Percentiles rank a stretch among this genome's conserved stretches.
Conservation (phyloP, 2,113 vertebrate species). For the Coryphaenoides rupestris region DNA sequence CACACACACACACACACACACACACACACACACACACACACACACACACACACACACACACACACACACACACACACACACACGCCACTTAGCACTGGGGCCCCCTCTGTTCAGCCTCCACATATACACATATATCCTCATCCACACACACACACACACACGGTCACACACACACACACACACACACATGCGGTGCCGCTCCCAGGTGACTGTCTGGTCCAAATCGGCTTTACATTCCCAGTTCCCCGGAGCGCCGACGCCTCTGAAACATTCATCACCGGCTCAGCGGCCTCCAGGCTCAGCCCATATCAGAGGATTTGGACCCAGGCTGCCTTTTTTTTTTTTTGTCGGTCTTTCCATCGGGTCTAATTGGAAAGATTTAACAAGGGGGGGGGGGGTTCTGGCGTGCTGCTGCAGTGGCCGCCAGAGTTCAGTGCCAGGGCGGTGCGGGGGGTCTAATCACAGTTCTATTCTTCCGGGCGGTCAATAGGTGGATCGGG, state of each 20-base stretch:
- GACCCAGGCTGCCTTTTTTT: slow-evolving; percentile 26
- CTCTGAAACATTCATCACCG: slow-evolving; percentile 62
- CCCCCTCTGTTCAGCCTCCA: too few species aligned
- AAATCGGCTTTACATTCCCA: slow-evolving; percentile 56
- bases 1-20: too few species aligned
- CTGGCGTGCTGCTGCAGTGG: neutral
- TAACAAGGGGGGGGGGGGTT: slow-evolving; percentile 24
- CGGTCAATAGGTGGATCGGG: slow-evolving; percentile 27
- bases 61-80: too few species aligned
- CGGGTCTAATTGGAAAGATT: slow-evolving; percentile 26
- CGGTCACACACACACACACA: neutral
- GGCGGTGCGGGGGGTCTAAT: slow-evolving; percentile 39
- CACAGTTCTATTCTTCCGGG: slow-evolving; percentile 25
- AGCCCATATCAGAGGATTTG: slow-evolving; percentile 39
- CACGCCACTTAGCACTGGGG: too few species aligned
- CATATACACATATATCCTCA: too few species aligned
- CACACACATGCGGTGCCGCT: slow-evolving; percentile 12
- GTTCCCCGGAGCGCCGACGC: slow-evolving; percentile 38
- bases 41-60: neutral
- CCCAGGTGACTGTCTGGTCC: slow-evolving; percentile 57
- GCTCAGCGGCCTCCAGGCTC: slow-evolving; percentile 30
- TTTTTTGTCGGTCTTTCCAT: too few species aligned
- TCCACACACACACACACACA: too few species aligned
- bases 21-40: too few species aligned
- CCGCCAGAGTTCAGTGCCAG: slow-evolving; percentile 8